These are phyloP conservation scores for Podargus strigoides DNA, from an alignment of 2,797 vertebrate species.

Conservation along the genomic window DNA sequence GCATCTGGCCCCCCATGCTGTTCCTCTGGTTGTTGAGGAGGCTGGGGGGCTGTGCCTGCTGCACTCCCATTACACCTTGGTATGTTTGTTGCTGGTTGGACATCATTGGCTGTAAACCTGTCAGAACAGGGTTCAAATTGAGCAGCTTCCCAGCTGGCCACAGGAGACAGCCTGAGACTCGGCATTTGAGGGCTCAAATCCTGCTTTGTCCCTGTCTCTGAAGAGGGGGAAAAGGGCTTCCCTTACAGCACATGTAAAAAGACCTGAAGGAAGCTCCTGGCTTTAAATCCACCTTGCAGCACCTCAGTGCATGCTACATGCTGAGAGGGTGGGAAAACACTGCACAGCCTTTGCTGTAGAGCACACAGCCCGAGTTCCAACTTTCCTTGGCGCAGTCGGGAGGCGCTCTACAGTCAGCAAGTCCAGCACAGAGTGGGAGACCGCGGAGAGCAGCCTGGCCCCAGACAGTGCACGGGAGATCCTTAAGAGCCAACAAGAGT, in stretches of 20 bases:
- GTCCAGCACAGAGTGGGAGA: not conserved
- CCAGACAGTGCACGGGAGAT: rapidly evolving
- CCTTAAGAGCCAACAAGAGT: not conserved
- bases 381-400: not conserved
- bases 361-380: not conserved
- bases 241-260: not conserved
- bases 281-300: not conserved
- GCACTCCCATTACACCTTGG: constrained; percentile 93
- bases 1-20: constrained; percentile 88
- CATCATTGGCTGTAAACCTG: constrained; percentile 94
- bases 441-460: not conserved
- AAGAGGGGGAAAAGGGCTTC: not conserved
- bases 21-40: constrained; percentile 88
- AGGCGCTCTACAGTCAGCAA: not conserved
- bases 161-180: not conserved
- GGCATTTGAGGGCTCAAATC: not conserved
- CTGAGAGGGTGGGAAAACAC: not conserved
- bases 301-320: not conserved
- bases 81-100: constrained; percentile 94
- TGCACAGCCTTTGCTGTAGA: not conserved
- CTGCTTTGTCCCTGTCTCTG: not conserved
- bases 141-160: not conserved
- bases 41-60: constrained; percentile 88
- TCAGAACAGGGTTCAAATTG: not conserved
- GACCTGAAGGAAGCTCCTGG: not conserved